Conservation (phyloP, 2,113 vertebrate species). For the Potamarius usumacintae region DNA sequence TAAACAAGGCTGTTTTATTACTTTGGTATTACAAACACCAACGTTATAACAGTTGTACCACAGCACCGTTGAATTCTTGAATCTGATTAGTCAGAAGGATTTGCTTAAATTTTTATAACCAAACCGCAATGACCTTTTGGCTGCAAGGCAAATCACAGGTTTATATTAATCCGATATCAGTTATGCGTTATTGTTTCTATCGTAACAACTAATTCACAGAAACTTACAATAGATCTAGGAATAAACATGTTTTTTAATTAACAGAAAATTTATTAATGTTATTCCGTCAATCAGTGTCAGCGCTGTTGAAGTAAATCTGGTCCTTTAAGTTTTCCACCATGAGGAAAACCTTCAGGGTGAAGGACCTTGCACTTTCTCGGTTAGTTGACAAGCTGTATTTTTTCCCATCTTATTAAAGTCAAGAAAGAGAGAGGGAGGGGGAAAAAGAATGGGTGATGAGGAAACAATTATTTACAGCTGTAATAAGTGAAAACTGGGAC, state of each 20-base stretch:
- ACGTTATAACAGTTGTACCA: not conserved
- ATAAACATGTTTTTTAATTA: not conserved
- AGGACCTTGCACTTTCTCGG: not conserved
- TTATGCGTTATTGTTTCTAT: not conserved
- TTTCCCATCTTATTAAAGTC: not conserved
- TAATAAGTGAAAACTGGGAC: not conserved
- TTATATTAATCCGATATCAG: not conserved
- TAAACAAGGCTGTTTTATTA: slow-evolving; percentile 21
- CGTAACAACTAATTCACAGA: not conserved
- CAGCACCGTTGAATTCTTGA: not conserved
- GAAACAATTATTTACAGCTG: not conserved
- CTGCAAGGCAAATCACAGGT: not conserved
- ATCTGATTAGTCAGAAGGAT: not conserved
- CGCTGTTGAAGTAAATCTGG: not conserved
- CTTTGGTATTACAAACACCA: not conserved
- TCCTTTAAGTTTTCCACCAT: not conserved
- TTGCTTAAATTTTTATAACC: not conserved
- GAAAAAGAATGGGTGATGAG: not conserved
- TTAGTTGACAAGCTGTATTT: not conserved
- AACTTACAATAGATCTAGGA: not conserved
- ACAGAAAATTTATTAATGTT: not conserved
- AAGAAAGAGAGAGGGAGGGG: not conserved
- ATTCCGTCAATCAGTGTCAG: not conserved
- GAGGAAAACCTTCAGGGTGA: not conserved
- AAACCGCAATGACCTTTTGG: not conserved